Conservation (phyloP, 30 jellyfish, hydroid and myxozoan genomes). For the Pelagia noctiluca region DNA sequence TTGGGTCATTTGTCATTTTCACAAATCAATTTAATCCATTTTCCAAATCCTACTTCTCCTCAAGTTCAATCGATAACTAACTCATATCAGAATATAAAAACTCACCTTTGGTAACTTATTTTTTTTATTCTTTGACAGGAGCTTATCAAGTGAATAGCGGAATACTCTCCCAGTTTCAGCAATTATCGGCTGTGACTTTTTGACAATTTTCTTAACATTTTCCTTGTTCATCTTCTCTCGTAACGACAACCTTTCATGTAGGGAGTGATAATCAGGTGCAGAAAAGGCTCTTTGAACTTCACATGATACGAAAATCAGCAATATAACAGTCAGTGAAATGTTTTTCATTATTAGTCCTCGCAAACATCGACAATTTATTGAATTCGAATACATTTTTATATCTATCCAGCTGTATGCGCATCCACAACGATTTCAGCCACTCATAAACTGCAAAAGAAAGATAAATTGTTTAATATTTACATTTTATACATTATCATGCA, state of each 20-base stretch:
- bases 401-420: neutral
- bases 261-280: conserved; percentile 47
- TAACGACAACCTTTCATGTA: conserved; percentile 53
- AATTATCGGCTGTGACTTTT: conserved; percentile 20
- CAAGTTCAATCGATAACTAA: neutral
- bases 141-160: conserved; percentile 40
- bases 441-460: too few species aligned
- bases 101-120: conserved; percentile 22
- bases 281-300: conserved; percentile 27
- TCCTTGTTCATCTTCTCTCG: conserved; percentile 12
- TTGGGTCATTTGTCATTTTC: neutral
- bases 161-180: conserved; percentile 61
- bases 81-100: neutral
- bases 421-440: too few species aligned
- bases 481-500: neutral
- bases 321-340: conserved; percentile 6
- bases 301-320: conserved; percentile 2
- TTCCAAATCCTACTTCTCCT: too few species aligned
- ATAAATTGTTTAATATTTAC: too few species aligned
- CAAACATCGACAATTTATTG: conserved; percentile 31
- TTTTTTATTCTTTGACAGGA: conserved; percentile 14
- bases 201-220: neutral
- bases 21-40: neutral
- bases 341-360: neutral
- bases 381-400: conserved; percentile 26